Conservation (phyloP, 2,113 vertebrate genomes). For the Aramus guarauna region DNA sequence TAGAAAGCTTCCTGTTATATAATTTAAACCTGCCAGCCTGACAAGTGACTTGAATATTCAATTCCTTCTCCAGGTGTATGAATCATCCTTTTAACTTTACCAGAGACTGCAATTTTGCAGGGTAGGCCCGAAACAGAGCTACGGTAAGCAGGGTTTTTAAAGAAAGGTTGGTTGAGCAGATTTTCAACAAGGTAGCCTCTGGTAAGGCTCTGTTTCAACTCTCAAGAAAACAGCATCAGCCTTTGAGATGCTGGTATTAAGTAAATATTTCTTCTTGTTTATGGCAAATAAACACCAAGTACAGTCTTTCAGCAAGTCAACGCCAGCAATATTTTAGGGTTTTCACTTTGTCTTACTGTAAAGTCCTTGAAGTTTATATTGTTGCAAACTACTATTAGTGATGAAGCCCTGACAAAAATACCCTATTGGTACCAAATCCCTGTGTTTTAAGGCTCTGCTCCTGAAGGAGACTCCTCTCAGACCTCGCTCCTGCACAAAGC, state of each 20-base stretch:
- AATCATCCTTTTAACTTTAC: constrained; percentile 45
- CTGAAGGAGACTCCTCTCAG: neutral
- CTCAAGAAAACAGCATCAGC: neutral
- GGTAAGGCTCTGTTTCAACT: neutral
- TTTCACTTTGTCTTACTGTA: neutral
- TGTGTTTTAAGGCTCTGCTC: neutral
- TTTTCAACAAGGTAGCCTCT: neutral
- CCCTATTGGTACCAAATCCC: neutral
- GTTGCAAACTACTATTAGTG: neutral
- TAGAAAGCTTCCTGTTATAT: constrained; percentile 77
- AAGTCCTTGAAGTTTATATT: neutral
- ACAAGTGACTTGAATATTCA: constrained; percentile 65
- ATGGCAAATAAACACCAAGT: neutral
- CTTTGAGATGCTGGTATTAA: neutral
- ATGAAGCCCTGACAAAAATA: neutral
- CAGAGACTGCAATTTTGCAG: neutral
- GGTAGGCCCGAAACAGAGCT: neutral
- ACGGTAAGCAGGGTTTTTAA: neutral
- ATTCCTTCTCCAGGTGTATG: constrained; percentile 52
- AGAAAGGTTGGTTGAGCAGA: neutral
- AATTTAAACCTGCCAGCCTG: constrained; percentile 70
- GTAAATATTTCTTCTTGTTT: neutral
- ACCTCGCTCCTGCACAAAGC: neutral
- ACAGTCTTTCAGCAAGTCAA: neutral
- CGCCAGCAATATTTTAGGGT: neutral